phyloP scores from a whole-genome alignment of 2,797 vertebrate species.

The Onychomys leucogaster region DNA sequence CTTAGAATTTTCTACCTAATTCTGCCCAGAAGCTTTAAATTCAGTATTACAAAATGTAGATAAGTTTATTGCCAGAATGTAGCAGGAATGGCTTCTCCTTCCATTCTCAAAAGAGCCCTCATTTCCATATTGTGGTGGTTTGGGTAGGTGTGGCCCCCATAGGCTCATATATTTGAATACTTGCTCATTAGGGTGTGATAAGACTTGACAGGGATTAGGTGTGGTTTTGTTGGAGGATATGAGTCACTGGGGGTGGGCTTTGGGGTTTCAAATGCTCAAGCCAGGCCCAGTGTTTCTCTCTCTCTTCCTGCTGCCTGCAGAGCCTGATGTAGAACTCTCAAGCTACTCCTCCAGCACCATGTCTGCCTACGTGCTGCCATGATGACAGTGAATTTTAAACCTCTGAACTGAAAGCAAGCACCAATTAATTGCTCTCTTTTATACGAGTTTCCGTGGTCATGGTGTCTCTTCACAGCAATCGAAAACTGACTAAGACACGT shows the following conservation, averaged over 20 bases:
- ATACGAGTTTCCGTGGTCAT: neutral
- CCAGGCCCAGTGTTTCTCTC: neutral
- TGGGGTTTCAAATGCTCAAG: neutral
- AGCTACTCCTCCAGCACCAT: neutral
- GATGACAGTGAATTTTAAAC: neutral
- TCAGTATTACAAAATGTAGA: neutral
- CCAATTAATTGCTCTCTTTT: too few species aligned
- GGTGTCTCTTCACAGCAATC: neutral
- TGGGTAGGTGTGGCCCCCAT: neutral
- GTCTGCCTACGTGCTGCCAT: neutral
- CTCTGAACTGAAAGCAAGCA: too few species aligned
- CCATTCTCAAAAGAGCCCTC: neutral
- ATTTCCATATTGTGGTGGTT: neutral
- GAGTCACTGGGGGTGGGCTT: neutral
- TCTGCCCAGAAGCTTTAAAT: neutral
- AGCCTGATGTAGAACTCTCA: neutral
- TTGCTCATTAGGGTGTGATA: neutral
- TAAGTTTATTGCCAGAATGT: neutral
- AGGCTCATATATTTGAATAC: neutral
- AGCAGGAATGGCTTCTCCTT: neutral
- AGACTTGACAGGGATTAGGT: neutral
- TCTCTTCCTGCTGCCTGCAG: neutral
- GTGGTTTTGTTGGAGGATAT: neutral
- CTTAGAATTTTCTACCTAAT: neutral
- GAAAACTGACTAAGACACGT: neutral